Conservation (phyloP, 2,888 invertebrate species). For the Lysandra coridon region DNA sequence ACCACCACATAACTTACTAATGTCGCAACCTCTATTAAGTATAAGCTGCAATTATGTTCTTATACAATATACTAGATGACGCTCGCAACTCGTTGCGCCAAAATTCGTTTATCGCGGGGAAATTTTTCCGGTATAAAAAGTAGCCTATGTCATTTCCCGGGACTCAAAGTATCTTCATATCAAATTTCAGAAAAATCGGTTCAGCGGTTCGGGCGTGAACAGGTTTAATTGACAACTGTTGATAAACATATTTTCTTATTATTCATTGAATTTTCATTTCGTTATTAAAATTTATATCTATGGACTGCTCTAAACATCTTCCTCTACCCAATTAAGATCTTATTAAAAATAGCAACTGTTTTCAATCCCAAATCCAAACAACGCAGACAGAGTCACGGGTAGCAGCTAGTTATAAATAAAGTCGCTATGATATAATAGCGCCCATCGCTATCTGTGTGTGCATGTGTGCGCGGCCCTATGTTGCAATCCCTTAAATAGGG, state of each 20-base stretch:
- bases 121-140: no score
- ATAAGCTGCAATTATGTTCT: not conserved
- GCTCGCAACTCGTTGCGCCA: no score
- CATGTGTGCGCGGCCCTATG: conserved; percentile 63
- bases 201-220: not conserved
- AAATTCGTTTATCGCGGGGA: no score
- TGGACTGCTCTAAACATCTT: not conserved
- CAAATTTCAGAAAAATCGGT: not conserved
- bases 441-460: conserved; percentile 41
- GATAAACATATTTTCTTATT: no score
- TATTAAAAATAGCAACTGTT: not conserved
- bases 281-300: no score
- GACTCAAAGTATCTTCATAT: not conserved
- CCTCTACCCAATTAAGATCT: not conserved
- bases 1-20: conserved; percentile 11
- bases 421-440: conserved; percentile 34
- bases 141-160: not conserved
- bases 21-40: not conserved
- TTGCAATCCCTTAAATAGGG: conserved; percentile 80
- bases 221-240: not conserved
- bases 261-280: not conserved
- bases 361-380: conserved; percentile 7
- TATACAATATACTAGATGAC: not conserved
- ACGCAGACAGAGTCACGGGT: conserved; percentile 22
- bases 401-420: conserved; percentile 33